These are phyloP conservation scores for Ranitomeya variabilis DNA, from an alignment of 2,113 vertebrate genomes.

Conservation along the genomic window DNA sequence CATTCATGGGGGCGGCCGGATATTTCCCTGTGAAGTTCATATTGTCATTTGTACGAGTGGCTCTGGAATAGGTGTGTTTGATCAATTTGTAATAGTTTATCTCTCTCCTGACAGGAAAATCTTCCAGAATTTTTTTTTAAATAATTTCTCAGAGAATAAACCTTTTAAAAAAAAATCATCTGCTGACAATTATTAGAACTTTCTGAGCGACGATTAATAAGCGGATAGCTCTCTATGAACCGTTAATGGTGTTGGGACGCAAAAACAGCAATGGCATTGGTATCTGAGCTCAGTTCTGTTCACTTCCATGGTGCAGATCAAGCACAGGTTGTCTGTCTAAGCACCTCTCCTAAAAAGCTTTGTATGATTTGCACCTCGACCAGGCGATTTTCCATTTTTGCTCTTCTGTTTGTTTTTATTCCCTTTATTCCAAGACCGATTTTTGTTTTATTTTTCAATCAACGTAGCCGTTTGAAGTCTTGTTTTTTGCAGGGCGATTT, in stretches of 20 bases:
- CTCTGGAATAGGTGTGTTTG: slow-evolving; percentile 47
- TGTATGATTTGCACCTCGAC: too few relatives aligned
- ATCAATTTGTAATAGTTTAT: slow-evolving; percentile 58
- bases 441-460: too few relatives aligned
- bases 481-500: too few relatives aligned
- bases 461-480: too few relatives aligned
- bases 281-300: too few relatives aligned
- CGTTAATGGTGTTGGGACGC: background rate
- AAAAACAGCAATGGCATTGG: background rate
- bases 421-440: too few relatives aligned
- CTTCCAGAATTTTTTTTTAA: background rate
- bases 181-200: slow-evolving; percentile 26
- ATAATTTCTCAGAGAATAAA: slow-evolving; percentile 31
- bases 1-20: slow-evolving; percentile 12
- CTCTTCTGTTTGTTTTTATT: too few relatives aligned
- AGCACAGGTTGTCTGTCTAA: too few relatives aligned
- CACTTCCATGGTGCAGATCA: too few relatives aligned
- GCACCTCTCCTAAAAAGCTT: too few relatives aligned
- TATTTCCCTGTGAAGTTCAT: slow-evolving; percentile 51
- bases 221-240: background rate
- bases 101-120: slow-evolving; percentile 51
- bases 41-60: slow-evolving; percentile 55
- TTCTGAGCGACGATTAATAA: slow-evolving; percentile 10
- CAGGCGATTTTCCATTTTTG: too few relatives aligned
- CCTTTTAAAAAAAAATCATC: slow-evolving; percentile 1